A percentile compares a stretch with the other conserved stretches of the same genome.
Evolutionary conservation across 2,888 invertebrate species (phyloP).

Genomic region (Hololepta plana): DNA sequence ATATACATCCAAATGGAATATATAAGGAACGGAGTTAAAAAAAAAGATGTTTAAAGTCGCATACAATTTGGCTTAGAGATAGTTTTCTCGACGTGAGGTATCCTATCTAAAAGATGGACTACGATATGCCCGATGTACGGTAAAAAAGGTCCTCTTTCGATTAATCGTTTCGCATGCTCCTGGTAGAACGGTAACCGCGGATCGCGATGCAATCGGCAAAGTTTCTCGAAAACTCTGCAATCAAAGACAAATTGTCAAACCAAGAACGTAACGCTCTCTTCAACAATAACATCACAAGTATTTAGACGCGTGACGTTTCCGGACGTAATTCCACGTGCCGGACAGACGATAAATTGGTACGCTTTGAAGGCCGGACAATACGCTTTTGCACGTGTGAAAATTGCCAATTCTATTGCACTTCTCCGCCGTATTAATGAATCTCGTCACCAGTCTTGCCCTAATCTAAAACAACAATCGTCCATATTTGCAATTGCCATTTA

Average conservation of each 20-base stretch:
- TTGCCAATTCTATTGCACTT: constrained; percentile 33
- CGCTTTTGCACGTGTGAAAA: constrained; percentile 33
- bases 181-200: constrained; percentile 25
- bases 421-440: constrained; percentile 33
- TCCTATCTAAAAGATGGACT: constrained; percentile 23
- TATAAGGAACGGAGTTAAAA: too few species aligned
- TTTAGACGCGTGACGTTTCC: constrained; percentile 31
- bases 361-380: constrained; percentile 32
- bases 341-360: constrained; percentile 33
- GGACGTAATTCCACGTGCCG: constrained; percentile 31
- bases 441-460: constrained; percentile 32
- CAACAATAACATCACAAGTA: constrained; percentile 24
- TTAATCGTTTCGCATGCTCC: constrained; percentile 24
- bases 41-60: too few species aligned
- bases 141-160: constrained; percentile 25
- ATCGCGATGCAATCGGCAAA: constrained; percentile 29
- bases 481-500: constrained; percentile 4
- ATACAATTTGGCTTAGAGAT: too few species aligned
- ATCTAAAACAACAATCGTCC: constrained; percentile 16
- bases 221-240: constrained; percentile 27
- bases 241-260: too few species aligned
- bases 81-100: constrained; percentile 18
- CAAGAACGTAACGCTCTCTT: constrained; percentile 2
- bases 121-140: constrained; percentile 32
- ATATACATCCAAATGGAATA: background rate